Conservation (phyloP, 1,140 invertebrate species). For the Hyposmocoma kahamanoa region DNA sequence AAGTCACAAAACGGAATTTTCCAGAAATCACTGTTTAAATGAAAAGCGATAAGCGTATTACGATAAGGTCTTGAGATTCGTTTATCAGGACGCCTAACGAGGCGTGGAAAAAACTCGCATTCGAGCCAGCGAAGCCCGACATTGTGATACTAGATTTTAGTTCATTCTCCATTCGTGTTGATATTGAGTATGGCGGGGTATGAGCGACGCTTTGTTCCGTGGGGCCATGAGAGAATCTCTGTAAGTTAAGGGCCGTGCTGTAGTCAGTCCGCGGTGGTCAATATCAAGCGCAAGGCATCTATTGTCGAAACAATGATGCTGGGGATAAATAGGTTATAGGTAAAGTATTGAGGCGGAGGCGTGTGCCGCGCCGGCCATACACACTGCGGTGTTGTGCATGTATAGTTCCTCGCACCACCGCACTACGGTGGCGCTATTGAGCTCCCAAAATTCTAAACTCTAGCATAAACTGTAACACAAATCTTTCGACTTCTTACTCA, state of each 20-base stretch:
- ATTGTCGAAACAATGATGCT: constrained; percentile 51
- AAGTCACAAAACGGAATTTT: too few species aligned
- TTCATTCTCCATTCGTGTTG: constrained; percentile 53
- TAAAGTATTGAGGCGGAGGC: constrained; percentile 55
- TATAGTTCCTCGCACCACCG: constrained; percentile 70
- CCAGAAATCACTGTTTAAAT: too few species aligned
- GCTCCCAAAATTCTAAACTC: constrained; percentile 70
- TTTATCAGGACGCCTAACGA: constrained; percentile 1
- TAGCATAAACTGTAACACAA: constrained; percentile 64
- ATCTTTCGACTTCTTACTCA: constrained; percentile 49
- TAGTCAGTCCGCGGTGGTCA: constrained; percentile 31
- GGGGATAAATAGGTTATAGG: constrained; percentile 62
- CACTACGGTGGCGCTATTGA: constrained; percentile 52
- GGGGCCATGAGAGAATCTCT: neutral
- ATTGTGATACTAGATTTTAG: constrained; percentile 74
- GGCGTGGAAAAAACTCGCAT: constrained; percentile 46
- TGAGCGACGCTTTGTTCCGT: neutral
- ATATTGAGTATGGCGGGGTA: constrained; percentile 33
- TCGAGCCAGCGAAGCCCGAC: constrained; percentile 55
- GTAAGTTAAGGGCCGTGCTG: neutral
- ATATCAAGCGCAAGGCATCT: constrained; percentile 31
- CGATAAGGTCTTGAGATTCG: neutral
- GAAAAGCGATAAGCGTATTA: neutral
- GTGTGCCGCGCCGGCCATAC: constrained; percentile 48
- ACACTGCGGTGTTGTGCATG: constrained; percentile 63